Percentiles rank a stretch among this genome's conserved stretches.
Conservation (phyloP, 2,113 vertebrate genomes). For the Hoplias malabaricus region DNA sequence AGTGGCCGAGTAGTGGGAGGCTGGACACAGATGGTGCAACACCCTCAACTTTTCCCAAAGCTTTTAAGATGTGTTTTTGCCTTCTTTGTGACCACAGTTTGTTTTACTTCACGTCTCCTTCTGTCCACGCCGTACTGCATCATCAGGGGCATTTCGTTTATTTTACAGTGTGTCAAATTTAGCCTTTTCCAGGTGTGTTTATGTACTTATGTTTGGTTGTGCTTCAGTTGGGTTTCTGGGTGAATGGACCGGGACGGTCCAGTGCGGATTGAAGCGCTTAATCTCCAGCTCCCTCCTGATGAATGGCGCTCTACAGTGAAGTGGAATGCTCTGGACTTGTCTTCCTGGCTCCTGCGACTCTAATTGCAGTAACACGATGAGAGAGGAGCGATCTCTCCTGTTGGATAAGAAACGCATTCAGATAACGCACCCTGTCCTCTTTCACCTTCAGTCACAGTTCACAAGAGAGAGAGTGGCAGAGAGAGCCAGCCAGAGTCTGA, state of each 20-base stretch:
- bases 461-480: neutral
- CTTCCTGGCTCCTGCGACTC: constrained; percentile 23
- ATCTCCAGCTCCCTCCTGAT: neutral
- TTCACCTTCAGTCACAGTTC: constrained; percentile 20
- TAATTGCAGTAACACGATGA: constrained; percentile 43
- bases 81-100: constrained; percentile 5
- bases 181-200: neutral
- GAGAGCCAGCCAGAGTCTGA: neutral
- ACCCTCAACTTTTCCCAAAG: neutral
- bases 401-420: neutral
- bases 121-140: neutral
- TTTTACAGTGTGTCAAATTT: neutral
- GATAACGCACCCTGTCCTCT: constrained; percentile 1
- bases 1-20: neutral
- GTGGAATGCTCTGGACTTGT: constrained; percentile 13
- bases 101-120: neutral
- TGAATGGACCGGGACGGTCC: neutral
- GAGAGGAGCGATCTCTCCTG: constrained; percentile 18
- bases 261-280: neutral
- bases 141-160: neutral
- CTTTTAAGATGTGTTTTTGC: neutral
- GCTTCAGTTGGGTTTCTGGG: neutral
- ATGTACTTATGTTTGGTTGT: neutral
- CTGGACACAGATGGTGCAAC: constrained; percentile 1
- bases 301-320: neutral